A percentile compares a stretch with the other conserved stretches of the same genome.
phyloP scores from a whole-genome alignment of 2,113 vertebrate species.

The Sapajus apella region DNA sequence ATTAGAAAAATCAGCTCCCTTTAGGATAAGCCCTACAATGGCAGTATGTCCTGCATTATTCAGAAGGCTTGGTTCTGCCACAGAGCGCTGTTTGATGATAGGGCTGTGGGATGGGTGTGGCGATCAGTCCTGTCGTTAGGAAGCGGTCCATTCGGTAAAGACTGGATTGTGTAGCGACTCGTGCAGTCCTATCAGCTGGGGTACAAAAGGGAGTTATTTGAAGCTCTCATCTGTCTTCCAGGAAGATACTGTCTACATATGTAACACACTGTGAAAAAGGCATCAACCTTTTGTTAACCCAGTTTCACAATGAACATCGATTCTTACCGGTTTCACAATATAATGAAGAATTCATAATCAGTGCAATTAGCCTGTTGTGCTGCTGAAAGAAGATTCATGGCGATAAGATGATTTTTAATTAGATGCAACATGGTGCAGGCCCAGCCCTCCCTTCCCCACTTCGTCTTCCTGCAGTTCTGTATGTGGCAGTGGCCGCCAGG shows the following conservation, averaged over 20 bases:
- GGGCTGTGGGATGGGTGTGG: not conserved
- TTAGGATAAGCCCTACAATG: not conserved
- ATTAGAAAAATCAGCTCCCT: not conserved
- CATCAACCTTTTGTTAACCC: not conserved
- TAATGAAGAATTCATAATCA: not conserved
- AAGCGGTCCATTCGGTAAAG: not conserved
- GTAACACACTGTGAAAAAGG: not conserved
- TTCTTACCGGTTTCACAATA: not conserved
- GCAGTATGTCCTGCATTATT: not conserved
- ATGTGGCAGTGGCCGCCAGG: not conserved
- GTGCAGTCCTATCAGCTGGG: not conserved
- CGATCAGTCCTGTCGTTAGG: not conserved
- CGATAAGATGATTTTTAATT: not conserved
- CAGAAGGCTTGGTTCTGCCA: not conserved
- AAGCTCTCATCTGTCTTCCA: not conserved
- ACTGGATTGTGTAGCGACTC: accelerated
- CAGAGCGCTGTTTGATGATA: not conserved
- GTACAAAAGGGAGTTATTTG: not conserved
- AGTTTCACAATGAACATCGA: not conserved
- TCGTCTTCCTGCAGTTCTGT: not conserved
- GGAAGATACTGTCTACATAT: not conserved
- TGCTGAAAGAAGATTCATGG: not conserved
- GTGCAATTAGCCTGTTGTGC: not conserved
- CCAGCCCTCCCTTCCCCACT: accelerated
- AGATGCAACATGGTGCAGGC: not conserved